Base-by-base conservation (phyloP, 2,797 vertebrate species). In the Aplochiton taeniatus region DNA sequence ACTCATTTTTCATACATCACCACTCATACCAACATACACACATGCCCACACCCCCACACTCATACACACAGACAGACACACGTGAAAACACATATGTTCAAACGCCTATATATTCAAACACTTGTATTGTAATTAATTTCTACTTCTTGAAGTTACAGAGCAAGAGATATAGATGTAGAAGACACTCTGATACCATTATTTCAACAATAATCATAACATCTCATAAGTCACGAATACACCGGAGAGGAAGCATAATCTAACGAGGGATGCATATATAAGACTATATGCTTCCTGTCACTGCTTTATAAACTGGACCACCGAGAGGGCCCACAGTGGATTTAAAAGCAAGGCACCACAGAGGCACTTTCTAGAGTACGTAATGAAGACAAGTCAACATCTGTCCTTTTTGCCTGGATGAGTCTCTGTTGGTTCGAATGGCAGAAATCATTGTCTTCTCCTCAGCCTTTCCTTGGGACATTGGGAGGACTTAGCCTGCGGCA, bases 351-450 rank as follows among this genome's bases (percentile, higher is more conserved):
- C 62, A 73, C 70, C 84, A 78, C 81, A 82, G 72, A 78, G 41
- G 72, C 64, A 72, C 31, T 80, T 71, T 75, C 80, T 69, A 14
- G 72, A 74, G 72, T 69, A 81, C 63, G 75, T 88, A 91, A 91
- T 88, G 87, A 88, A 88, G 88, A 91, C 83, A 78, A 89, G 91
- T 91, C 85, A 89, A 88, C 86, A 89, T 68, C 67, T 87, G 80
- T 72, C 63, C 84, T 45, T 59, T 60, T 67, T 79, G 75, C 16
- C 62, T 68, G 74, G 76, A 82, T 76, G 75, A 78, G 81, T 79
- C 57, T 83, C 83, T 66, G 87, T 72, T 83, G 56, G 83, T 76
- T 80, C 76, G 74, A 74, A 85, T 67, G 75, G 79, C 66, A 69
- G 70, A 73, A 57, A 77, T 76, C 78, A 80, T 73, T 76, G 69